Evolutionary conservation across 2,113 vertebrate species (phyloP).

Genomic region (Pitta sordida): DNA sequence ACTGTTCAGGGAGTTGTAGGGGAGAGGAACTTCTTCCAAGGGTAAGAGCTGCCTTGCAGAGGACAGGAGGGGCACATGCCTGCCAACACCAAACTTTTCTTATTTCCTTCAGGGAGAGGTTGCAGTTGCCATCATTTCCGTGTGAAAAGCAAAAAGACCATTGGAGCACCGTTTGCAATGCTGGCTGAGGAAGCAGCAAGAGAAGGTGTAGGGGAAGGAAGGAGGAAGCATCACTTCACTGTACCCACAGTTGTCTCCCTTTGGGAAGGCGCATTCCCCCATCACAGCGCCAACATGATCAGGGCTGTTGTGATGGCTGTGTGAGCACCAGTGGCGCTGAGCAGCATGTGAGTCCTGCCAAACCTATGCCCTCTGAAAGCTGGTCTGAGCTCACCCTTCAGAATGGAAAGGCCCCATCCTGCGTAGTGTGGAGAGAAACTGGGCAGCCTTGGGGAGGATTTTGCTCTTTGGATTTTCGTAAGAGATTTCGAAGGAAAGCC

Average conservation of each 20-base stretch:
- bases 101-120: not conserved
- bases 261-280: not conserved
- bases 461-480: not conserved
- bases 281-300: rapidly evolving
- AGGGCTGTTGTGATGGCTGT: rapidly evolving
- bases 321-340: rapidly evolving
- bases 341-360: rapidly evolving
- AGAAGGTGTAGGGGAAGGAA: not conserved
- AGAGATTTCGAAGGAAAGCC: not conserved
- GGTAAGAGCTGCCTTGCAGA: not conserved
- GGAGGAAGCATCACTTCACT: not conserved
- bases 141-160: not conserved
- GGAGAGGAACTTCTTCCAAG: not conserved
- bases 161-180: rapidly evolving
- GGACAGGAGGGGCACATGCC: not conserved
- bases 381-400: rapidly evolving
- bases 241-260: not conserved
- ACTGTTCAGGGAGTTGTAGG: not conserved
- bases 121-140: not conserved
- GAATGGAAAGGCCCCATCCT: not conserved
- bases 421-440: rapidly evolving
- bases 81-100: not conserved
- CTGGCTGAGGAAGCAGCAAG: not conserved
- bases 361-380: not conserved
- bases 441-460: not conserved